These are phyloP conservation scores for Arbacia lixula DNA, from an alignment of 53 echinoderm and acorn worm genomes.

Conservation along the genomic window DNA sequence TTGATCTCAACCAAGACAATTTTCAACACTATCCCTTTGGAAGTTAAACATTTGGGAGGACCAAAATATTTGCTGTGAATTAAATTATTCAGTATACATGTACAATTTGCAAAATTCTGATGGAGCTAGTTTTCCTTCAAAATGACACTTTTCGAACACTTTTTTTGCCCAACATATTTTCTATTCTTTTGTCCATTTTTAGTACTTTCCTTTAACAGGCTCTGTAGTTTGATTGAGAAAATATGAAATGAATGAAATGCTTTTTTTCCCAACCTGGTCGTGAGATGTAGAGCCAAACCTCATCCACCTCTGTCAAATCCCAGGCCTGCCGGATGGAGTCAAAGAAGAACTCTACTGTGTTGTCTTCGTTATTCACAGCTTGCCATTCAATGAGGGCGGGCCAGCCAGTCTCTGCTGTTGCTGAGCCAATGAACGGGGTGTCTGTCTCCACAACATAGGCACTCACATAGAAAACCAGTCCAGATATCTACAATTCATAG, in stretches of 20 bases:
- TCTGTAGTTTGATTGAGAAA: not conserved
- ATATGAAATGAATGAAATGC: not conserved
- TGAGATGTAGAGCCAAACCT: constrained; percentile 35
- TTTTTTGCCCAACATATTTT: too few species aligned
- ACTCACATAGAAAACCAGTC: constrained; percentile 14
- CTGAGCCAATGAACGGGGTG: constrained; percentile 16
- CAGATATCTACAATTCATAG: constrained; percentile 11
- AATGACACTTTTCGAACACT: too few species aligned
- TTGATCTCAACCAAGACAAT: too few species aligned
- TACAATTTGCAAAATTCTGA: too few species aligned
- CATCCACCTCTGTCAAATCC: constrained; percentile 5
- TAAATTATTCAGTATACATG: too few species aligned
- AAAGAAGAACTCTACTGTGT: constrained; percentile 14
- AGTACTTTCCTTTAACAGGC: too few species aligned
- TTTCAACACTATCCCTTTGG: too few species aligned
- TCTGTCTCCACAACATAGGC: not conserved
- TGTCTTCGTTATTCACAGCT: not conserved
- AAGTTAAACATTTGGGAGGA: too few species aligned
- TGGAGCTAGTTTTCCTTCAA: too few species aligned
- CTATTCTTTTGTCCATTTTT: too few species aligned
- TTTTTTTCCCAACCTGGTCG: constrained; percentile 5
- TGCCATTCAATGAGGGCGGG: constrained; percentile 50
- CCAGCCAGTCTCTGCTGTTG: constrained; percentile 35
- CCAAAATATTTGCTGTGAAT: not conserved
- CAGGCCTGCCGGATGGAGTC: constrained; percentile 31